Base-by-base conservation (phyloP, 2,888 invertebrate genomes). In the Epinotia nisella region DNA sequence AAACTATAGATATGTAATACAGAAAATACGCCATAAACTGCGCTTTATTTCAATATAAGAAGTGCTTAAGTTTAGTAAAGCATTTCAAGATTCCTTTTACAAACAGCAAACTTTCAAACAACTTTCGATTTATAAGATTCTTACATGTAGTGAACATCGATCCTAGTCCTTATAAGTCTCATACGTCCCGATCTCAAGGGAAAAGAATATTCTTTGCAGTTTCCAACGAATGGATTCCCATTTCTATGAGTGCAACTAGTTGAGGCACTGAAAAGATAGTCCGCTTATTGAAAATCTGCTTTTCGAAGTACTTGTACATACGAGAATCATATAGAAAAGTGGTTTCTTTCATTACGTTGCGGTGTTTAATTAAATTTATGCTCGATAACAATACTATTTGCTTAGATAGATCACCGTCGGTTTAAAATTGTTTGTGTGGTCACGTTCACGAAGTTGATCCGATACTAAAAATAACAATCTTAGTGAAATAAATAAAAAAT, bases 161-260 rank as follows among this genome's bases (percentile, higher is more conserved):
- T 45, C 71, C 15, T 71, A 53, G 66, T n/a, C 51, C 10, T 55
- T 41, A 19, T 15, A 70, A 56, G 39, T 39, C 59, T 19, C 41
- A 53, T 19, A 55, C 60, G 60, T 66, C 19, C 29, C 45, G 45
- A 67, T 67, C 56, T 67, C 67, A 21, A 17, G 45, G 58, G 61
- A 51, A 67, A 67, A 72, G 67, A 61, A 67, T 72, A 61, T 66
- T 71, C 60, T 55, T 55, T 51, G 24, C 11, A 21, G 55, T 60
- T 21, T 69, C 39, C 19, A 60, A 29, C 55, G 51, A 65, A 59
- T 65, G 58, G 45, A 59, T 64, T 71, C 49, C 64, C 15, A 58
- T 70, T 58, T 56, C 58, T 58, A 59, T 17, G 13, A 35, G 39
- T n/a, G 51, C 24, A 55, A 49, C 64, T 58, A 21, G 66, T 60